Evolutionary conservation across 1,140 invertebrate species (phyloP).

Genomic region (Mya arenaria): DNA sequence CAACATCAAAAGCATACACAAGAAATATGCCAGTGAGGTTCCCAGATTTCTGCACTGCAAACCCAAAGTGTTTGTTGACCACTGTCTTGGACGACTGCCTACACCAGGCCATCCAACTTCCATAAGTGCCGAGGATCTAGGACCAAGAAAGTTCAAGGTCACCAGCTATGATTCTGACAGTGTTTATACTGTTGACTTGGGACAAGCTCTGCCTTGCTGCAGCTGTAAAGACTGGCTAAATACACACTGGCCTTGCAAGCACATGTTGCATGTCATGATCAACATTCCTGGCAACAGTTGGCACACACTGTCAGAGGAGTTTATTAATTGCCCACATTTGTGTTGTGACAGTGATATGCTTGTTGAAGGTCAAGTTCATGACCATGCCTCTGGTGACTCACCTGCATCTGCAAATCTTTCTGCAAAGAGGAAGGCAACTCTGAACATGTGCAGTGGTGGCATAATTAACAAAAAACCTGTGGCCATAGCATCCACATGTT

Average conservation of each 20-base stretch:
- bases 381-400: not conserved
- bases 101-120: not conserved
- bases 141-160: not conserved
- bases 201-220: not conserved
- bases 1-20: conserved; percentile 7
- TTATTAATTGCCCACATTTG: not conserved
- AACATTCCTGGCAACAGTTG: not conserved
- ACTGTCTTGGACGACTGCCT: not conserved
- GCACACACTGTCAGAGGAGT: not conserved
- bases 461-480: not conserved
- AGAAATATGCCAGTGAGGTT: conserved; percentile 7
- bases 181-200: not conserved
- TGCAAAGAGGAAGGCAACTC: not conserved
- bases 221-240: conserved; percentile 6
- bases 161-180: not conserved
- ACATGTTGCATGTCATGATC: conserved; percentile 7
- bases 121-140: not conserved
- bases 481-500: not conserved
- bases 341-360: conserved; percentile 5
- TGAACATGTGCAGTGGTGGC: no score
- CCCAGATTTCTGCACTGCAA: not conserved
- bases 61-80: conserved; percentile 3
- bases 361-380: not conserved
- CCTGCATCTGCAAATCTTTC: not conserved
- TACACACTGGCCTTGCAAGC: conserved; percentile 27